Percentiles rank a stretch among this genome's conserved stretches.
Conservation (phyloP, 2,113 vertebrate genomes). For the Nettapus auritus region DNA sequence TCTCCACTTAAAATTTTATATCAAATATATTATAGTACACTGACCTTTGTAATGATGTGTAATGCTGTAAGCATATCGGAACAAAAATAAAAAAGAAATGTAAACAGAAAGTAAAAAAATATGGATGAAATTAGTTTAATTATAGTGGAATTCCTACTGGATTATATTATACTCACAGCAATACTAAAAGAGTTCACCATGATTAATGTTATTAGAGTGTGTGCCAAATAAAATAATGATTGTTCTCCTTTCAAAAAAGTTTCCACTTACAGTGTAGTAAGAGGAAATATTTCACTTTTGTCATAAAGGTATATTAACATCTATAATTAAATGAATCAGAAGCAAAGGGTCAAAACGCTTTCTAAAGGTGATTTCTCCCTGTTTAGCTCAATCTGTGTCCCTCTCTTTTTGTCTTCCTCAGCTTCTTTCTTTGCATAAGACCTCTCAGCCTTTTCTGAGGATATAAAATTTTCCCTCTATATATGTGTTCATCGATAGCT, state of each 20-base stretch:
- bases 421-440: not conserved
- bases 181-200: not conserved
- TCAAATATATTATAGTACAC: not conserved
- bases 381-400: not conserved
- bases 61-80: constrained; percentile 18
- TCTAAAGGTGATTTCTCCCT: not conserved
- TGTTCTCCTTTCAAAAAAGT: constrained; percentile 36
- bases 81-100: constrained; percentile 34
- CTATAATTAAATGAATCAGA: not conserved
- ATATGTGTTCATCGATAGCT: not conserved
- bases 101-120: constrained; percentile 20
- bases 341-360: not conserved
- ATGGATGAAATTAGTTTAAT: constrained; percentile 52
- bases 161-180: not conserved
- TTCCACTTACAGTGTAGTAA: not conserved
- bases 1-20: not conserved
- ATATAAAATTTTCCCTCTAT: not conserved
- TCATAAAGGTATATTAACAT: not conserved
- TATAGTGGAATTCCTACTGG: constrained; percentile 24
- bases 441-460: not conserved
- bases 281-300: constrained; percentile 18
- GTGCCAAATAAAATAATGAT: constrained; percentile 26
- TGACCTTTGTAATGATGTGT: constrained; percentile 48
- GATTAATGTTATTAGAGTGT: constrained; percentile 47
- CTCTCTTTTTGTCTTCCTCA: not conserved